Evolutionary conservation across 1,140 invertebrate genomes (phyloP), one percentile per base, ranked within the genome.

Genomic region (Rhyacophila brunnea): DNA sequence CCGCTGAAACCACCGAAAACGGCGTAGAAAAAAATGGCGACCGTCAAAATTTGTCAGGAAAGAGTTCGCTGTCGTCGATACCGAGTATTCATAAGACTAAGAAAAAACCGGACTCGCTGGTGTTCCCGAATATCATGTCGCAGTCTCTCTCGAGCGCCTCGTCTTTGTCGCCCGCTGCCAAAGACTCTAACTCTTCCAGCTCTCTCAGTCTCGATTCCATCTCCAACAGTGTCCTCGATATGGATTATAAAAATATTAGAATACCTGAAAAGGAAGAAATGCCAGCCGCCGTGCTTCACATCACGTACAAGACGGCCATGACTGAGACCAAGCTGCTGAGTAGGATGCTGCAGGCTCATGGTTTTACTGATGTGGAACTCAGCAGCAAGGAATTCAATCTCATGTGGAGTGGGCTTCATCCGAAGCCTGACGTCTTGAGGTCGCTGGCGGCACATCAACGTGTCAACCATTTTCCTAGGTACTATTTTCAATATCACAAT

Each of bases 391-490:
- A 93, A 71, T 96, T 89, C 72, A 95, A 93, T 72, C 71, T 96
- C 19, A 68, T 96, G 13, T 96, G 94, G 94, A 93, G 92, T 42
- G 93, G 93, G 13, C 85, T 89, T 19, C 92, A 96, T 73, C 88
- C 93, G 4, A 95, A 95, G 72, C 90, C 93, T 28, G 92, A 94
- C 70, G 83, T 90, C 5, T 78, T 96, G 17, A 80, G 91, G 58
- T 85, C 85, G 44, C 75, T 96, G 58, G 81, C 87, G 43, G 84
- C 90, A 28, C 91, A 93, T 73, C 93, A 96, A 78, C 85, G 92
- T 71, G 89, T 96, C 19, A 96, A 96, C 74, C 94, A 96, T 77
- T 96, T 96, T 75, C 94, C 94, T 9, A 88, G 92, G 89, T 91
- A 74, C 69, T 66, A n/a, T n/a, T n/a, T n/a, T n/a, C n/a, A n/a